Percentiles rank a stretch among this genome's conserved stretches.
Evolutionary conservation across 2,113 vertebrate species (phyloP).

Genomic region (Ibidorhyncha struthersii): DNA sequence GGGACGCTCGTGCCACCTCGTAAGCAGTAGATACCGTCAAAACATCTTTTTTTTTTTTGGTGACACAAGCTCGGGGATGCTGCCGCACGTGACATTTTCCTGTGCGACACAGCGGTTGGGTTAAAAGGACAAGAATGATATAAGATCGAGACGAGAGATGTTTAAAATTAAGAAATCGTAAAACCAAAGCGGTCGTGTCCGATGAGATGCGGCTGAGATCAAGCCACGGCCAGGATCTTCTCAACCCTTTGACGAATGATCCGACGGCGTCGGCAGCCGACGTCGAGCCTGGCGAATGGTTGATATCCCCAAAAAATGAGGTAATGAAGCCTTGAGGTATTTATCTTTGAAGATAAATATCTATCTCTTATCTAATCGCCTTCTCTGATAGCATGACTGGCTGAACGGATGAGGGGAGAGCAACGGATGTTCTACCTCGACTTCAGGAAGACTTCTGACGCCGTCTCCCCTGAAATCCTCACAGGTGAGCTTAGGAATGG

Average conservation of each 20-base stretch:
- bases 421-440: no score
- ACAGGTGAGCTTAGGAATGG: no score
- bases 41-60: no score
- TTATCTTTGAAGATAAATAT: no score
- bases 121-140: background rate
- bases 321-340: background rate
- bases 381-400: background rate
- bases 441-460: no score
- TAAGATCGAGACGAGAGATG: background rate
- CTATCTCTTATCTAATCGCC: no score
- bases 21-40: background rate
- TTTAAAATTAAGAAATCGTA: background rate
- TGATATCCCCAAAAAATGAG: background rate
- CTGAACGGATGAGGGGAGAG: no score
- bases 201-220: background rate
- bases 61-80: fast-evolving
- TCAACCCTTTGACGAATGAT: background rate
- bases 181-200: fast-evolving
- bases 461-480: no score
- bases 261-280: fast-evolving
- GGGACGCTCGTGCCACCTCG: background rate
- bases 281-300: fast-evolving
- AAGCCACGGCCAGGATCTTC: background rate
- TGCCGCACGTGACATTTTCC: background rate
- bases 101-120: background rate